phyloP scores from a whole-genome alignment of 2,888 invertebrate genomes.

The Mechanitis messenoides region DNA sequence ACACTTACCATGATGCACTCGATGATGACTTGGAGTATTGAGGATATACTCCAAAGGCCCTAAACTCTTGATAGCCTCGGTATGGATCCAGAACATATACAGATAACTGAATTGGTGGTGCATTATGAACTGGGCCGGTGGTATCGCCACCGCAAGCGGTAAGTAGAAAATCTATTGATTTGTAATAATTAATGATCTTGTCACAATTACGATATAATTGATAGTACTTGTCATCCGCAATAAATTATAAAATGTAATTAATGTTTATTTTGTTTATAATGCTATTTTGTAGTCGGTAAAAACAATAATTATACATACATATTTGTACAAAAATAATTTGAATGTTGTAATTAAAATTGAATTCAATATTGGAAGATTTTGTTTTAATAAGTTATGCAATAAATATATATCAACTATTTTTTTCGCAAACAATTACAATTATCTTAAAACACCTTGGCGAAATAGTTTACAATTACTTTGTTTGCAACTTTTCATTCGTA shows the following conservation, averaged over 20 bases:
- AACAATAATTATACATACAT: no score
- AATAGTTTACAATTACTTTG: no score
- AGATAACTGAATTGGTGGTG: constrained; percentile 93
- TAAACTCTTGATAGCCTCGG: constrained; percentile 85
- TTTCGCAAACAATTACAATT: no score
- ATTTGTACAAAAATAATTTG: no score
- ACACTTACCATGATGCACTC: constrained; percentile 85
- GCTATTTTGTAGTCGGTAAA: no score
- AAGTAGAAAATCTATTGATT: constrained; percentile 80
- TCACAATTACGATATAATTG: neutral
- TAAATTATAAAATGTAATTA: neutral
- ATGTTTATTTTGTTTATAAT: neutral
- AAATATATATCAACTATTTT: no score
- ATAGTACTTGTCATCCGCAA: neutral
- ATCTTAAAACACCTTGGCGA: no score
- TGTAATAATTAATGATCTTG: neutral
- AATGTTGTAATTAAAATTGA: no score
- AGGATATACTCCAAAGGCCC: constrained; percentile 92
- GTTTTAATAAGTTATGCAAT: no score
- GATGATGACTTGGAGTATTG: constrained; percentile 93
- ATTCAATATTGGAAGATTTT: no score
- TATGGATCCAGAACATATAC: constrained; percentile 97
- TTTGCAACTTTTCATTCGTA: no score
- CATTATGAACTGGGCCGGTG: constrained; percentile 85
- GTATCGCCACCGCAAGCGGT: constrained; percentile 84